phyloP scores from a whole-genome alignment of 2,113 vertebrate species.

The human region DNA sequence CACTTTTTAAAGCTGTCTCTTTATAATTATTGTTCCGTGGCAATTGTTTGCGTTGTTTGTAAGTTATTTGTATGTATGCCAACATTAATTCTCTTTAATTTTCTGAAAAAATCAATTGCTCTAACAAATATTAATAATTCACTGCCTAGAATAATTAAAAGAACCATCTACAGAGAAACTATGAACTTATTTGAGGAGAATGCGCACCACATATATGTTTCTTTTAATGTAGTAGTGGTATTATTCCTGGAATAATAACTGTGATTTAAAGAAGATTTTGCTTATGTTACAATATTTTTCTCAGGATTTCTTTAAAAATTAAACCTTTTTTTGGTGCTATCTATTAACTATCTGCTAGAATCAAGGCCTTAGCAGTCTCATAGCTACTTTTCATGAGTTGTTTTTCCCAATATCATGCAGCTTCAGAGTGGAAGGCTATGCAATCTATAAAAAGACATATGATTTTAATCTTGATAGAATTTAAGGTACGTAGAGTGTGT shows the following conservation, averaged over 20 bases:
- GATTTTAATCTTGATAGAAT: not conserved
- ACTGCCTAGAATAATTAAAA: not conserved
- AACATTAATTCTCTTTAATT: not conserved
- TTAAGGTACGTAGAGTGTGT: not conserved
- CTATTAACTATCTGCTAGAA: not conserved
- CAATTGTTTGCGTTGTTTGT: constrained; percentile 15
- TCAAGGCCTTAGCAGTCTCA: not conserved
- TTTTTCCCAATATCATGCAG: not conserved
- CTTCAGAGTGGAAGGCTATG: not conserved
- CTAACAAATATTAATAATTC: not conserved
- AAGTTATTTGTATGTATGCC: not conserved
- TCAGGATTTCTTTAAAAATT: not conserved
- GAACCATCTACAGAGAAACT: not conserved
- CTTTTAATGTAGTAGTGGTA: not conserved
- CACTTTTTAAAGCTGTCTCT: not conserved
- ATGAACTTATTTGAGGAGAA: not conserved
- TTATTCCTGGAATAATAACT: not conserved
- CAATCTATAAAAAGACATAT: not conserved
- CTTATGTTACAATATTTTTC: not conserved
- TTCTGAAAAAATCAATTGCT: not conserved
- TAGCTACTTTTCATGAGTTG: not conserved
- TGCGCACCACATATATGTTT: not conserved
- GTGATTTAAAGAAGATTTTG: not conserved
- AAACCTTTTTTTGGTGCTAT: not conserved
- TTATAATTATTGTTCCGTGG: not conserved